These are phyloP conservation scores for Lepidochrysops patricia DNA, from an alignment of 2,888 invertebrate species.

Conservation along the genomic window DNA sequence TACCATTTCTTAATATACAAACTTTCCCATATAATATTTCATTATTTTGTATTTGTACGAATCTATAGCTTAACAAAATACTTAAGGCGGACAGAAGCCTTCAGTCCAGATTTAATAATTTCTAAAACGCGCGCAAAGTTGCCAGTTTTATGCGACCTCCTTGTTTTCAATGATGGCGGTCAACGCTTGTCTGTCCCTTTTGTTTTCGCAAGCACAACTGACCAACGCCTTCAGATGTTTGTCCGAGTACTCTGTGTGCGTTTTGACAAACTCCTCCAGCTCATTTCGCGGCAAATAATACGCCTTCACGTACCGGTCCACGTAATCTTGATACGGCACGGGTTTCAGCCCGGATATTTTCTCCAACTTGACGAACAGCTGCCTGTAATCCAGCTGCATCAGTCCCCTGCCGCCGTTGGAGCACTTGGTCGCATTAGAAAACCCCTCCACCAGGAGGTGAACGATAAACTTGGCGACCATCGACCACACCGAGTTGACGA, in stretches of 20 bases:
- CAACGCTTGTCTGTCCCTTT: conserved; percentile 87
- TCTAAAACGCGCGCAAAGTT: not conserved
- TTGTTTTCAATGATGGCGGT: conserved; percentile 79
- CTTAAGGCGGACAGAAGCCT: no score
- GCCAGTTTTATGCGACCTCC: conserved; percentile 12
- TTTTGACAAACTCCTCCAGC: conserved; percentile 91
- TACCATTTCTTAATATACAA: not conserved
- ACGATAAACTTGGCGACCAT: conserved; percentile 89
- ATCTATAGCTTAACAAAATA: not conserved
- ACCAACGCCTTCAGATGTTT: conserved; percentile 91
- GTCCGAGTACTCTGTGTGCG: conserved; percentile 89
- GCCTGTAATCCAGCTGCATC: conserved; percentile 98
- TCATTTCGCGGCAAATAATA: conserved; percentile 93
- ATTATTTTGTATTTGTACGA: not conserved
- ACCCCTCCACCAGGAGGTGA: conserved; percentile 94
- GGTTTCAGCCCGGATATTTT: conserved; percentile 88
- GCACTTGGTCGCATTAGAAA: conserved; percentile 93
- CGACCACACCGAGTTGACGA: conserved; percentile 86
- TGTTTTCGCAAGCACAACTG: conserved; percentile 90
- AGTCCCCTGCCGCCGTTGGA: conserved; percentile 96
- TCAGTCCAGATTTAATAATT: not conserved
- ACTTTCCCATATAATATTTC: not conserved
- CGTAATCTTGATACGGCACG: conserved; percentile 90
- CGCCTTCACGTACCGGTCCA: conserved; percentile 96
- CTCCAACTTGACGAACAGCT: conserved; percentile 92